Evolutionary conservation across 2,888 invertebrate species (phyloP).

Genomic region (Caenorhabditis drosophilae): DNA sequence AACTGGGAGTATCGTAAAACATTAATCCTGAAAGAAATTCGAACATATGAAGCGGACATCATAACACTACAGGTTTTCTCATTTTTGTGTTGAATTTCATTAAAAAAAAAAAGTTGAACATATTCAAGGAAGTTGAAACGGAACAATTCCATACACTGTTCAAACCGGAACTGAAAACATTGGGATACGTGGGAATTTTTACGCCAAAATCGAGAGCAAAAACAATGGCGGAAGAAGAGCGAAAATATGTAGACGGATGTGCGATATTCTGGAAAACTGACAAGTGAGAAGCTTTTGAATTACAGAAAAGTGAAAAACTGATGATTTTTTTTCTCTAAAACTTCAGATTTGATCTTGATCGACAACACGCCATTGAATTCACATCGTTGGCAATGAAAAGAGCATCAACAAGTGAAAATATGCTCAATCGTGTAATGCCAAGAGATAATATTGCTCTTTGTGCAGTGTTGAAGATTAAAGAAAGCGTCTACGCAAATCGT

Average conservation of each 20-base stretch:
- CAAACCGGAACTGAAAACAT: conserved; percentile 89
- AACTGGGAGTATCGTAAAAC: conserved; percentile 98
- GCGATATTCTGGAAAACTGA: conserved; percentile 86
- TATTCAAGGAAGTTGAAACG: conserved; percentile 91
- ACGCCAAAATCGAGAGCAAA: conserved; percentile 95
- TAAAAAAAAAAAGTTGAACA: neutral
- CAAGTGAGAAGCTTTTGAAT: too few relatives aligned
- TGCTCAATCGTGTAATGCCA: conserved; percentile 71
- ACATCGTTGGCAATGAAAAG: conserved; percentile 98
- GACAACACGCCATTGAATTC: conserved; percentile 90
- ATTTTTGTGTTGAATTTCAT: too few relatives aligned
- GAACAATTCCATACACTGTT: conserved; percentile 98
- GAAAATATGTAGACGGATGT: conserved; percentile 98
- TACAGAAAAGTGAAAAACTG: too few relatives aligned
- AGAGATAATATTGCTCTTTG: conserved; percentile 98
- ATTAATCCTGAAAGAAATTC: conserved; percentile 88
- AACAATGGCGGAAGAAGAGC: conserved; percentile 94
- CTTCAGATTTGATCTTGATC: conserved; percentile 86
- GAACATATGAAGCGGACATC: conserved; percentile 93
- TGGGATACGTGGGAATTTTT: conserved; percentile 80
- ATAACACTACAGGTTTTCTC: conserved; percentile 83
- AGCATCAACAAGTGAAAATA: conserved; percentile 92
- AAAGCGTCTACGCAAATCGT: conserved; percentile 90
- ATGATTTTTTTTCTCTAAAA: conserved; percentile 6
- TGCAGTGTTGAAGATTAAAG: conserved; percentile 90